Percentiles rank a stretch among this genome's conserved stretches.
These are phyloP conservation scores for Diachrysia chrysitis DNA, from an alignment of 2,888 invertebrate species.

Conservation along the genomic window DNA sequence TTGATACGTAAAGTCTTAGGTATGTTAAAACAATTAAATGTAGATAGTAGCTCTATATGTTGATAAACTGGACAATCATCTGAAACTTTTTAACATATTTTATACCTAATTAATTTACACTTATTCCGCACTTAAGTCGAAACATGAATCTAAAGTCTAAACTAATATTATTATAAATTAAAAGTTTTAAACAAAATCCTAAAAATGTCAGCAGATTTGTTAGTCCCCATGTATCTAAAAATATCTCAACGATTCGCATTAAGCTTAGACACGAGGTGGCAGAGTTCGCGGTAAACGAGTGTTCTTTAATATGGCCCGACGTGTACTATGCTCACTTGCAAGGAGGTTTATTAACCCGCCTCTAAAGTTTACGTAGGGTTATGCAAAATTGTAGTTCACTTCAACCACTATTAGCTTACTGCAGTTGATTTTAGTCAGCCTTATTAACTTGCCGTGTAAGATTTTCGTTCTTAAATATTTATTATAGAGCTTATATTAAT, in stretches of 20 bases:
- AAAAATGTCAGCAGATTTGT: too few species aligned
- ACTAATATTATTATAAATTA: too few species aligned
- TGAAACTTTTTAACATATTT: too few species aligned
- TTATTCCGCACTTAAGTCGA: too few species aligned
- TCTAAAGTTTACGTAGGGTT: conserved; percentile 17
- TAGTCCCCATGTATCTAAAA: conserved; percentile 5
- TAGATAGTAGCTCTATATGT: too few species aligned
- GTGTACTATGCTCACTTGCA: conserved; percentile 36
- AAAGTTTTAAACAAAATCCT: too few species aligned
- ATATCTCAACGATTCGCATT: conserved; percentile 20
- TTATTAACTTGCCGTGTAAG: neutral
- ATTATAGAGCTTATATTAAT: too few species aligned
- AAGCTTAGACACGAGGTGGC: conserved; percentile 31
- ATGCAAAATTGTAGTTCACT: conserved; percentile 18
- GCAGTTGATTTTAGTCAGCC: neutral
- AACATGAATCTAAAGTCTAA: too few species aligned
- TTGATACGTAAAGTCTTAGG: neutral
- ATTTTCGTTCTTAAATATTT: too few species aligned
- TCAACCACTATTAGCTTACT: neutral
- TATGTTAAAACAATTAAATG: too few species aligned
- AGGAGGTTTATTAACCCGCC: conserved; percentile 19
- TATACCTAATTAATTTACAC: too few species aligned
- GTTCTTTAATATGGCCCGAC: conserved; percentile 27
- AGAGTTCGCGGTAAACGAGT: conserved; percentile 20
- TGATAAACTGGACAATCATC: too few species aligned